Evolutionary conservation across 2,888 invertebrate genomes (phyloP), one percentile per base, ranked within the genome.

Genomic region (Volucella inanis): DNA sequence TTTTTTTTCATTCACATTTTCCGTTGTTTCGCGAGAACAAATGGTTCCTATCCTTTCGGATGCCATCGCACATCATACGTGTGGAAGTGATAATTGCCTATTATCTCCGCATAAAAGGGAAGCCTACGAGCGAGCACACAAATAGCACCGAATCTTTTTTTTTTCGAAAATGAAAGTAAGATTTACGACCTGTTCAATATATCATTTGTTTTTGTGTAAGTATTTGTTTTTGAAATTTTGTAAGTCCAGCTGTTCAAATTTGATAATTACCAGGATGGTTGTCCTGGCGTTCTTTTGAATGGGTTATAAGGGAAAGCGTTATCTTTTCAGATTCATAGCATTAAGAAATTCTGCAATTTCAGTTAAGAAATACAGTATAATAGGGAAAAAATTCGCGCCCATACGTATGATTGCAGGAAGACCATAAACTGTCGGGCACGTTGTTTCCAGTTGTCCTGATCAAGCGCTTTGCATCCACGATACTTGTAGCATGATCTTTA

Each of bases 31-130:
- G 52, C 74, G 22, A 38, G 43, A 85, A 85, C 85, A 85, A 85
- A 85, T 85, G 85, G 81, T 81, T 81, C 68, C 9, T 67, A 85
- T 85, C 81, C 68, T 76, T 80, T 80, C 54, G 67, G 57, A 67
- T 72, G 77, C 52, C 72, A 81, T 77, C 68, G 72, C 72, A 76
- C 67, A 81, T 72, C 74, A 62, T 62, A 59, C 59, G 72, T 62
- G 67, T 74, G 80, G 80, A 65, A 55, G 80, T 49, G 68, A 80
- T 80, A 74, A 80, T 80, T 80, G 74, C 80, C 80, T 80, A 72
- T 80, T 74, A 80, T 80, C 79, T 72, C 31, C 39, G 18, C 39
- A 72, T 45, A 72, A 72, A 65, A 61, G 65, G 38, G 14, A 43
- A 15, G 52, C 39, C 52, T 45, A 61, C 31, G 9, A 3, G 12